Evolutionary conservation across 1,140 invertebrate genomes (phyloP), one percentile per base, ranked within the genome.

Genomic region (Teleogryllus occipitalis): DNA sequence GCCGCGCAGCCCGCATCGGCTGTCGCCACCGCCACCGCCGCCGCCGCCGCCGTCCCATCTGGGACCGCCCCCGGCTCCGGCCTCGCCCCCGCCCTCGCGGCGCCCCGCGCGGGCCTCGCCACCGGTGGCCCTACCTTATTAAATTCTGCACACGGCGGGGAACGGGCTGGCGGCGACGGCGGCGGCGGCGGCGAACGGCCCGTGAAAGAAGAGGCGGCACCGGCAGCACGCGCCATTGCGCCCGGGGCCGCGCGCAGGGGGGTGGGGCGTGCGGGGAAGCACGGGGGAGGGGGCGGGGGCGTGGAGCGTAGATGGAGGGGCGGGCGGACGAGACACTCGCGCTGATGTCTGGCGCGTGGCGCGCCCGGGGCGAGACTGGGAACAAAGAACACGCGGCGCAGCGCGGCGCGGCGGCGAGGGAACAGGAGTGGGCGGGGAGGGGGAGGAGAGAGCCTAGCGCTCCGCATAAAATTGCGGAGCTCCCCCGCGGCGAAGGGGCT

Each of bases 281-380:
- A 7, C 27, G 27, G 27, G 27, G 1, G 27, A 39, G 27, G 27
- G 27, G 27, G 27, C 27, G 27, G 27, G 27, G 27, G 27, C 27
- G 27, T 39, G 27, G 27, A 39, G 27, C 27, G 1, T 39, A 39
- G 27, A 39, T 39, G 27, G 27, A 39, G 27, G 27, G 27, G 27
- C 27, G 27, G 27, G 27, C 27, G 27, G 27, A 39, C 27, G 27
- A 39, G 27, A 39, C 27, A 39, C 27, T 39, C 54, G 10, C 54
- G 54, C 54, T 65, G 54, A 65, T 65, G 54, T 65, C 54, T 65
- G 54, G 54, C 54, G 54, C 54, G 54, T 65, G 54, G 54, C 54
- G 18, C 54, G 54, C 54, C 54, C 54, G 10, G 18, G 18, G 18
- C 54, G 10, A 65, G 10, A 65, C 54, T 65, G 0, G 10, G 10